Evolutionary conservation across 2,888 invertebrate genomes (phyloP).

Genomic region (Trichogramma dendrolimi): DNA sequence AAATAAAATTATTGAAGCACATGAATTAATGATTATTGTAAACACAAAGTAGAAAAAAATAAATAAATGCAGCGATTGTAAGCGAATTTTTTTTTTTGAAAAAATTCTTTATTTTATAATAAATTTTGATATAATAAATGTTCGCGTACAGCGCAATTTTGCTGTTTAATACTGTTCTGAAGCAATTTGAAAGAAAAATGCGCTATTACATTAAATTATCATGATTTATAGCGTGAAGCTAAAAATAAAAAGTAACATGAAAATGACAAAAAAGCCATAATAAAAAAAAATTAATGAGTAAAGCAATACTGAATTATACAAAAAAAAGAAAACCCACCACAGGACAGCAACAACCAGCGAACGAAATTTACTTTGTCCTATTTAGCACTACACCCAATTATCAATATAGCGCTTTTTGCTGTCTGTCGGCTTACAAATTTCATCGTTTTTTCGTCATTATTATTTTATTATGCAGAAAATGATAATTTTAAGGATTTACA

Average conservation of each 20-base stretch:
- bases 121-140: no score
- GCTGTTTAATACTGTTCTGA: no score
- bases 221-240: no score
- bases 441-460: conserved; percentile 27
- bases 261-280: conserved; percentile 17
- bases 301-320: conserved; percentile 24
- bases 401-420: conserved; percentile 35
- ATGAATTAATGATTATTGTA: no score
- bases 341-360: conserved; percentile 54
- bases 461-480: conserved; percentile 3
- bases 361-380: conserved; percentile 41
- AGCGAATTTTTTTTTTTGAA: no score
- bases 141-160: no score
- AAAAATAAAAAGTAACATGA: conserved; percentile 25
- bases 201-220: no score
- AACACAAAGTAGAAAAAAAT: no score
- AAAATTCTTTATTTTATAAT: no score
- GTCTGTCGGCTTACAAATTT: conserved; percentile 46
- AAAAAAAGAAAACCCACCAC: conserved; percentile 49
- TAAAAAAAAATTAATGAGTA: conserved; percentile 16
- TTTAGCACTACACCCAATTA: conserved; percentile 40
- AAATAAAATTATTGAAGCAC: no score
- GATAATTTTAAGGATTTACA: background rate
- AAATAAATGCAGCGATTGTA: no score
- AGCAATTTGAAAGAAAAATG: no score